Base-by-base conservation (phyloP, 2,797 vertebrate genomes). In the Peromyscus nudipes region DNA sequence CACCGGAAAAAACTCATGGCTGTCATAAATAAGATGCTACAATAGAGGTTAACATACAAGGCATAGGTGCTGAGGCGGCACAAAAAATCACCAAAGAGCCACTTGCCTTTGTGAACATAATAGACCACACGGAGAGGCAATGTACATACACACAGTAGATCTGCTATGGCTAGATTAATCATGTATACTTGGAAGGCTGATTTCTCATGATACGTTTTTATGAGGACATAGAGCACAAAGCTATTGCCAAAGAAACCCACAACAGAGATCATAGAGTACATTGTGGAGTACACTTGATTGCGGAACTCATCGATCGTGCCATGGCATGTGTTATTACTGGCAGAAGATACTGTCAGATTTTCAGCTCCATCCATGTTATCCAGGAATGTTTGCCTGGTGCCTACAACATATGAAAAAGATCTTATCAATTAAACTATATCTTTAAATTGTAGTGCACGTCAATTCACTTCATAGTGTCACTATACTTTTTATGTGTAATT, bases 1-100 rank as follows among this genome's bases (percentile, higher is more conserved):
- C 99, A 99, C 1, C 99, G 99, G 1, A 99, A 99, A 98, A 99
- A 98, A 55, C 99, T 99, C 99, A 99, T 99, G 17, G 99, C 99
- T 0, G 99, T 99, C 99, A 99, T 99, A 98, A 99, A 99, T 75
- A 99, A 99, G 91, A 99, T 99, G 96, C 99, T 99, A 97, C 99
- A 99, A 73, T 99, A 99, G 93, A 99, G 99, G 98, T 99, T 99
- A n/a, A 99, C 99, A 0, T 99, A 99, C 77, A 99, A 98, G 0
- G 99, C 89, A 0, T 99, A 99, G 7, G 99, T 99, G 69, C 99
- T 99, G 96, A 99, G 57, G 69, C 99, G 99, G 95, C 99, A 99
- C 0, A 99, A 97, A 80, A 99, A 98, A 77, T 99, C 99, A 0
- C 99, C 99, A 23, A 99, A 99, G 92, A 99, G 92, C 99, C 99